phyloP scores from a whole-genome alignment of 1,140 invertebrate species.

The Pachypeltis micranthus region DNA sequence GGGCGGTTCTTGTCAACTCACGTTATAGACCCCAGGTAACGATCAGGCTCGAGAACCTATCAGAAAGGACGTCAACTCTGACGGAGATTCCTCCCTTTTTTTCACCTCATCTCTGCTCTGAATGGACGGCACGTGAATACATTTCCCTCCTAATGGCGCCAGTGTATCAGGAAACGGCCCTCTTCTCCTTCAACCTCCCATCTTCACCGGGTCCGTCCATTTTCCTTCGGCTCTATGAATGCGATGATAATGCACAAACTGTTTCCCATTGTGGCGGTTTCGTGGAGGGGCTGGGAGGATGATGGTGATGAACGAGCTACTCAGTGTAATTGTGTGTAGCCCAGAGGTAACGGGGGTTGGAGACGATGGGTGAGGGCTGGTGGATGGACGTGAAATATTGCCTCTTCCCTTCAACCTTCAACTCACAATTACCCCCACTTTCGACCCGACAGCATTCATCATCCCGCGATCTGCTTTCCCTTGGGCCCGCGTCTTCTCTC shows the following conservation, averaged over 20 bases:
- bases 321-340: constrained; percentile 22
- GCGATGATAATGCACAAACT: constrained; percentile 24
- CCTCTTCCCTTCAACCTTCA: constrained; percentile 4
- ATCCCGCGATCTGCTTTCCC: constrained; percentile 3
- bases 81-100: too few species aligned
- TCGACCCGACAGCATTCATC: constrained; percentile 3
- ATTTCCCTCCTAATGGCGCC: neutral
- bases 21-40: too few species aligned
- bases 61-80: too few species aligned
- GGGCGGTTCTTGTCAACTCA: too few species aligned
- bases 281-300: too few species aligned
- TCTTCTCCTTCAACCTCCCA: too few species aligned
- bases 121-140: neutral
- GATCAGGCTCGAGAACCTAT: too few species aligned
- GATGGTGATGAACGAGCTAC: constrained; percentile 21
- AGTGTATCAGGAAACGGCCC: neutral
- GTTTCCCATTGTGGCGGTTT: too few species aligned
- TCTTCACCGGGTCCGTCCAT: too few species aligned
- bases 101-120: too few species aligned
- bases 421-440: constrained; percentile 7
- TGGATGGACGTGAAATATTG: neutral
- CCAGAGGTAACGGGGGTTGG: too few species aligned
- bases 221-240: constrained; percentile 17
- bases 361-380: too few species aligned
- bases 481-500: neutral